Percentiles rank a stretch among this genome's conserved stretches.
phyloP scores from a whole-genome alignment of 2,888 invertebrate genomes.

The Labia minor region DNA sequence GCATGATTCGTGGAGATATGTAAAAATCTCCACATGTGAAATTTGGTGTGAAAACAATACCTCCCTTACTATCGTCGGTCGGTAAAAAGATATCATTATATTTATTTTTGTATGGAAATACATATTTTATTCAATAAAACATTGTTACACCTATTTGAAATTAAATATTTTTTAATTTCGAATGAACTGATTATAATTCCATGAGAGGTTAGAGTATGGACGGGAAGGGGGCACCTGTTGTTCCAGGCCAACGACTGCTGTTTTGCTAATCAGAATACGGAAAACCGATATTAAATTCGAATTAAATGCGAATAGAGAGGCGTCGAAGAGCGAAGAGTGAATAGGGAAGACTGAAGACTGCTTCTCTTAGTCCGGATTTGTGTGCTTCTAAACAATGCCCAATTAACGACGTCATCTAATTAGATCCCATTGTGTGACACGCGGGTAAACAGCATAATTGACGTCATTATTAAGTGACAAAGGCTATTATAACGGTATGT shows the following conservation, averaged over 20 bases:
- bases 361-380: not conserved
- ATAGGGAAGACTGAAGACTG: not conserved
- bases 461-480: not conserved
- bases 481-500: conserved; percentile 1
- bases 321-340: not conserved
- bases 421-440: not conserved
- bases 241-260: not conserved
- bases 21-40: no score
- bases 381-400: not conserved
- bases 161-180: no score
- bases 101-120: no score
- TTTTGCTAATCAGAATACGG: not conserved
- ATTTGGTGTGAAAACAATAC: no score
- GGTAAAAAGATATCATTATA: no score
- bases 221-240: not conserved
- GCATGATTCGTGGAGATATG: no score
- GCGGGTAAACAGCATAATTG: conserved; percentile 8
- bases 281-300: conserved; percentile 3
- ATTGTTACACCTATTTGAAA: no score
- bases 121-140: no score
- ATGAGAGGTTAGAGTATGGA: no score
- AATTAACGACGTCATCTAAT: conserved; percentile 13
- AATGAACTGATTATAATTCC: no score
- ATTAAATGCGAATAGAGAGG: not conserved
- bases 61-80: no score